Base-by-base conservation (phyloP, 2,888 invertebrate species). In the Syritta pipiens region DNA sequence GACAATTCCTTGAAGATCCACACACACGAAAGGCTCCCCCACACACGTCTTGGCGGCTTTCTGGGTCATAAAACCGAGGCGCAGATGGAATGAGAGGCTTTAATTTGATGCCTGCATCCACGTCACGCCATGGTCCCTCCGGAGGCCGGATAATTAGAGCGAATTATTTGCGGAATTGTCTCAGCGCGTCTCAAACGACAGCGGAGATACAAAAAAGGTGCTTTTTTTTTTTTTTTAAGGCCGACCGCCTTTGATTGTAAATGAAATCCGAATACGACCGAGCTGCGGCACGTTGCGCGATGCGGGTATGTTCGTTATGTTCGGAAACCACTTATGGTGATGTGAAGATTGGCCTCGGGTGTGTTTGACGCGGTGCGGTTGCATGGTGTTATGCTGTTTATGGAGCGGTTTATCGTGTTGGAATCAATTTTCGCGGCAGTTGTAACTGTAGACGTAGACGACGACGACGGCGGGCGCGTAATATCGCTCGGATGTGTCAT, bases 371-470 rank as follows among this genome's bases (percentile, higher is more conserved):
- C 46, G 71, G 71, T 71, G 55, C 35, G 60, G 79, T 79, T 79
- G 67, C 79, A 79, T 79, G 72, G 74, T 79, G 55, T 67, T 72
- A 74, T 74, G 79, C 67, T 68, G 57, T 79, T 74, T 79, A 79
- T 79, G 74, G 67, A 42, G 42, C 63, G 53, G 69, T 76, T 76
- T n/a, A 69, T 76, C 69, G 57, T 7, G 30, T 24, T 44, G 72
- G 55, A 72, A 72, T 79, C 72, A 67, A 72, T 79, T 79, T 79
- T 72, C 79, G 67, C 60, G 49, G 74, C 62, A 68, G 30, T 74
- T 79, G 74, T 62, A 79, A 79, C 62, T 35, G 49, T 68, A 79
- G 55, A 72, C 60, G 48, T 35, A 35, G 4, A n/a, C 6, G 1
- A 28, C 1, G 28, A 28, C 28, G 7, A 28, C 2, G 7, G n/a